Conservation (phyloP, 2,888 invertebrate species). For the Apotomis capreana region DNA sequence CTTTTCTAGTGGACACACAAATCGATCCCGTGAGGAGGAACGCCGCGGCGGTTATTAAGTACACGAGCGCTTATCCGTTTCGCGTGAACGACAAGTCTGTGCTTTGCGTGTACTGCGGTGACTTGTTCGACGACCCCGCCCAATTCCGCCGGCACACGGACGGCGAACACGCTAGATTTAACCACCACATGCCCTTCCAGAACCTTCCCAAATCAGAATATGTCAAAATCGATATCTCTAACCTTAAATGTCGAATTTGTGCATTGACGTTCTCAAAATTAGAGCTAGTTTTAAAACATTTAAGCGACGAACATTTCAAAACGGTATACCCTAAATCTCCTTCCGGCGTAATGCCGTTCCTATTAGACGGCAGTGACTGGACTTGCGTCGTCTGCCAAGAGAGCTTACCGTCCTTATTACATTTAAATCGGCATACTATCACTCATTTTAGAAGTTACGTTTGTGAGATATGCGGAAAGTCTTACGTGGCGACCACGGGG, state of each 20-base stretch:
- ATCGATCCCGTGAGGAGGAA: constrained; percentile 50
- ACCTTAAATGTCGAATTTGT: constrained; percentile 42
- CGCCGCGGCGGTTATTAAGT: constrained; percentile 48
- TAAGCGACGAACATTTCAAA: constrained; percentile 36
- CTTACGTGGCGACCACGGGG: constrained; percentile 41
- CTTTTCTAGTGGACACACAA: constrained; percentile 42
- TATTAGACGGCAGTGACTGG: constrained; percentile 31
- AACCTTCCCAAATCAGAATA: constrained; percentile 39
- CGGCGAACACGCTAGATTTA: constrained; percentile 38
- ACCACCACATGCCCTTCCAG: constrained; percentile 32
- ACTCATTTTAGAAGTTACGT: constrained; percentile 42
- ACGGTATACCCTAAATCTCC: constrained; percentile 8
- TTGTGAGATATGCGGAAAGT: constrained; percentile 43
- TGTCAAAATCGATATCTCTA: constrained; percentile 42
- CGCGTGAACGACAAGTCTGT: constrained; percentile 46
- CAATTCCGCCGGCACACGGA: constrained; percentile 42
- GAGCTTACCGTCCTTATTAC: constrained; percentile 37
- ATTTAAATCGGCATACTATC: constrained; percentile 43
- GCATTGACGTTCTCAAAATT: constrained; percentile 14
- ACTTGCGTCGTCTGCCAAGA: constrained; percentile 39
- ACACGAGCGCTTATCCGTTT: constrained; percentile 51
- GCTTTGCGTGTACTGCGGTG: constrained; percentile 46
- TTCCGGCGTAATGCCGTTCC: constrained; percentile 41
- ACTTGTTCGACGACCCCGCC: constrained; percentile 35
- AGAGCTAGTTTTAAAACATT: constrained; percentile 29